These are phyloP conservation scores for Girardinus metallicus DNA, from an alignment of 2,797 vertebrate genomes.

Conservation along the genomic window DNA sequence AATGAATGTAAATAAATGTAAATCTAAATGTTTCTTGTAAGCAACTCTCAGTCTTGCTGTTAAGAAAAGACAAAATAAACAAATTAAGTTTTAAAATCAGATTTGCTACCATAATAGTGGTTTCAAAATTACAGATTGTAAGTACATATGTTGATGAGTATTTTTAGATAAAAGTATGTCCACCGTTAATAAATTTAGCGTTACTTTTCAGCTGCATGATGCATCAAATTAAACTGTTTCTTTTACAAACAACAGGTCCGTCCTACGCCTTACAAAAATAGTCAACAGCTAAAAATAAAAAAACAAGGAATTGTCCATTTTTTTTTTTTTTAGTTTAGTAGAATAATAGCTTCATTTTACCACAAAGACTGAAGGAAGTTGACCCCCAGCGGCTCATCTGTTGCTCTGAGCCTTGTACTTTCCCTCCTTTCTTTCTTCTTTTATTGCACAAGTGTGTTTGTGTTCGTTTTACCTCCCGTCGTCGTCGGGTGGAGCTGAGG, in stretches of 20 bases:
- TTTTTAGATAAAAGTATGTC: not conserved
- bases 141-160: not conserved
- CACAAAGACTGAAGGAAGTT: not conserved
- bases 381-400: not conserved
- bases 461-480: conserved; percentile 21
- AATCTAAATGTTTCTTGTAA: not conserved
- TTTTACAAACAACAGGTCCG: no score
- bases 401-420: conserved; percentile 31
- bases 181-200: not conserved
- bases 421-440: conserved; percentile 30
- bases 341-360: not conserved
- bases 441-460: conserved; percentile 53
- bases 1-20: no score
- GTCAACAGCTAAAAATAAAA: not conserved
- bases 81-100: not conserved
- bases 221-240: not conserved
- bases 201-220: not conserved
- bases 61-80: not conserved
- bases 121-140: not conserved
- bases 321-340: no score
- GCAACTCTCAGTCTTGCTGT: not conserved
- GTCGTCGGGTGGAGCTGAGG: conserved; percentile 18
- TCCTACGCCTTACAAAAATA: not conserved
- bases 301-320: no score
- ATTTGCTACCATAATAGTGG: not conserved